Evolutionary conservation across 2,797 vertebrate species (phyloP), one percentile per base, ranked within the genome.

Genomic region (Sarcophilus harrisii): DNA sequence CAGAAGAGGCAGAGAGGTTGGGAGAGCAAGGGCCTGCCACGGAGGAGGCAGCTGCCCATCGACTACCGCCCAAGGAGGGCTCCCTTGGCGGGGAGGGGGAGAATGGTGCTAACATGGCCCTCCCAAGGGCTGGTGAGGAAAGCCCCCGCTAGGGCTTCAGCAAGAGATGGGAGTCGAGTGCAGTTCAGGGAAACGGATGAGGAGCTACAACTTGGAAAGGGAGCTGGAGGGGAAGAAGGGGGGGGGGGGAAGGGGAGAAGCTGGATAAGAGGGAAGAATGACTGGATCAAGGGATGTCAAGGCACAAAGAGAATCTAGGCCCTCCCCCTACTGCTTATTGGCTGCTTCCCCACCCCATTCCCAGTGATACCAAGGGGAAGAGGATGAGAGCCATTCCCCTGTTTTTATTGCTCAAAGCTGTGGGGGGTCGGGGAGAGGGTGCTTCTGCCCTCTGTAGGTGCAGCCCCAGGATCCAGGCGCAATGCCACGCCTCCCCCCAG

Each of bases 231-330:
- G 38, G 38, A 38, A n/a, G n/a, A n/a, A n/a, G n/a, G n/a, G n/a
- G n/a, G n/a, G n/a, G n/a, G 66, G 66, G 24, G 8, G 66, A 73
- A 32, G 32, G 8, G n/a, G 54, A 27, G n/a, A 27, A 21, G 57
- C 24, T 81, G 49, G 1, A 32, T 21, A 38, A 58, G 54, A 60
- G 57, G 30, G 32, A 89, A 2, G 49, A 21, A 24, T 45, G 49
- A 89, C 93, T 38, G 49, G 92, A 66, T n/a, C 0, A 0, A n/a
- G 93, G 92, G 90, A 18, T 30, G 92, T 96, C 27, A 97, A 95
- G 97, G 95, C 96, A 96, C 94, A 62, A 94, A 81, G 54, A 57
- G 96, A 93, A 58, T 81, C 60, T 57, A 93, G 93, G 45, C 30
- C 21, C 57, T 55, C 58, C 58, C 29, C 49, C 54, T 91, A 38